Evolutionary conservation across 1,140 invertebrate genomes (phyloP), one percentile per base, ranked within the genome.

Genomic region (Plodia interpunctella): DNA sequence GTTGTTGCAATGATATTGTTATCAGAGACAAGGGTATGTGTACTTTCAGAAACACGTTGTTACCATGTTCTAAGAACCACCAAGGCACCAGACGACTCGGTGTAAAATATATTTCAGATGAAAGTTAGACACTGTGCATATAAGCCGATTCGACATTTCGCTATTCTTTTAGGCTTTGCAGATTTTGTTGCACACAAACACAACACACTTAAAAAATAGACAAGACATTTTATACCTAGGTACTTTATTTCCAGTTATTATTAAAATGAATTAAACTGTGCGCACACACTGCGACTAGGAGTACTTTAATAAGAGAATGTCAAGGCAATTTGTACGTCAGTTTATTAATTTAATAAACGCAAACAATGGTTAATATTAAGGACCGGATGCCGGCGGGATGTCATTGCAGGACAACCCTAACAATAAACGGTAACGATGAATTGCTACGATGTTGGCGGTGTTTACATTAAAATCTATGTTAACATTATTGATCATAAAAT

Each of bases 1-100:
- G 68, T 68, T 72, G 52, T 57, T 57, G 60, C 56, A 60, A 44
- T 66, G 51, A 62, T 63, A 61, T 49, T 55, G 59, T 60, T 18
- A 18, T 32, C 17, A 44, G 30, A 53, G n/a, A 15, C 5, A 44
- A 44, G 13, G 6, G 21, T 25, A 6, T 4, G 13, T 1, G 13
- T 44, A 3, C 38, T 15, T 2, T 44, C n/a, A 44, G 8, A 44
- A 15, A 32, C 30, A 3, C n/a, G n/a, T n/a, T n/a, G n/a, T n/a
- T n/a, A n/a, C n/a, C n/a, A n/a, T n/a, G n/a, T n/a, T n/a, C n/a
- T n/a, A n/a, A n/a, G n/a, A n/a, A n/a, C n/a, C n/a, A n/a, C n/a
- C n/a, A 25, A 25, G 21, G 21, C 21, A 25, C 21, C 21, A 25
- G 2, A n/a, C n/a, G n/a, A n/a, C n/a, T n/a, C n/a, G n/a, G n/a